phyloP scores from a whole-genome alignment of 2,113 vertebrate species.

The Menura novaehollandiae region DNA sequence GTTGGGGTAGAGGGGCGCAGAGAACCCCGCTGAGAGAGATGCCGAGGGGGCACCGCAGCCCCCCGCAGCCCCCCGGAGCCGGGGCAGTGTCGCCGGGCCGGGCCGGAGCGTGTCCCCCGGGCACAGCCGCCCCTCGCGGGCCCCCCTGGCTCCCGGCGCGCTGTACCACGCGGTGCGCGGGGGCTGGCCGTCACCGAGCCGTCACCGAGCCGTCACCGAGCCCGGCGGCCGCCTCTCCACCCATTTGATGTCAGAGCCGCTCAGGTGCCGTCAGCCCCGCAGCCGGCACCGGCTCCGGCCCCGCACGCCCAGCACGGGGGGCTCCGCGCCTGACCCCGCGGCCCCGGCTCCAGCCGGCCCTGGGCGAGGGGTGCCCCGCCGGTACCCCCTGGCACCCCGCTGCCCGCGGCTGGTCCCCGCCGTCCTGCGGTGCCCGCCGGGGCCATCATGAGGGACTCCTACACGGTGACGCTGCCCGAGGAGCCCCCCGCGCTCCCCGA shows the following conservation, averaged over 20 bases:
- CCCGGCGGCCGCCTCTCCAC: slow-evolving; percentile 15
- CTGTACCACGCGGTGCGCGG: slow-evolving; percentile 44
- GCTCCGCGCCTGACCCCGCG: not conserved
- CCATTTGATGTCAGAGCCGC: slow-evolving; percentile 47
- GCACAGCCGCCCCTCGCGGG: not conserved
- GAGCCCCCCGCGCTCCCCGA: slow-evolving; percentile 78
- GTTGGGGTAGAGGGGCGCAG: not conserved
- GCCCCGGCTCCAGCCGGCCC: not conserved
- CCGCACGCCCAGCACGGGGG: not conserved
- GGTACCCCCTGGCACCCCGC: not conserved
- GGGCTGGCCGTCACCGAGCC: slow-evolving; percentile 5
- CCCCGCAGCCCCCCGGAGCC: not conserved
- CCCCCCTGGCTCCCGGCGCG: not conserved
- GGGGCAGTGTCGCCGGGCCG: not conserved
- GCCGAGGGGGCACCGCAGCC: not conserved
- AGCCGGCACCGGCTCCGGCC: not conserved
- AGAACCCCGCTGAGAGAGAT: not conserved
- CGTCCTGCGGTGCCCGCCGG: not conserved
- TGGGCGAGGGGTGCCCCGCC: not conserved
- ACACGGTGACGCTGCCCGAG: slow-evolving; percentile 86
- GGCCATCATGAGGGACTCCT: slow-evolving; percentile 84
- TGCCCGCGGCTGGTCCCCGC: not conserved
- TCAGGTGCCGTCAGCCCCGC: slow-evolving; percentile 47
- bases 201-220: not conserved
- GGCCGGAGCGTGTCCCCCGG: not conserved